Conservation (phyloP, 2,113 vertebrate species). For the Lagopus leucura region DNA sequence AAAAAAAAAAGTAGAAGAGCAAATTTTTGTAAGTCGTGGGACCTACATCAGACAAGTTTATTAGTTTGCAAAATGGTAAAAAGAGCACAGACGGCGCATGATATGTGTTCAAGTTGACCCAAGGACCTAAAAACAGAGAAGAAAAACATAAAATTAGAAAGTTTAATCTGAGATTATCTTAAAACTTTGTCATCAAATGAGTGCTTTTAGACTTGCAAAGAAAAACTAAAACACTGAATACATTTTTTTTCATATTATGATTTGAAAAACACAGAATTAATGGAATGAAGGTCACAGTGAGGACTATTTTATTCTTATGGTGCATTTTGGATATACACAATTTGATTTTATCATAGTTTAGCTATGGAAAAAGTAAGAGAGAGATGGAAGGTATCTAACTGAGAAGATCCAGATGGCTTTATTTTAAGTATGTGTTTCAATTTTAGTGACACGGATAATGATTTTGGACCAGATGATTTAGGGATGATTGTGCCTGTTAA, state of each 20-base stretch:
- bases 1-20: not conserved
- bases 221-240: not conserved
- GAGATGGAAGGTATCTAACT: not conserved
- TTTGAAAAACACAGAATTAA: not conserved
- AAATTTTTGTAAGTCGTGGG: not conserved
- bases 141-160: slow-evolving; percentile 41
- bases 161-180: not conserved
- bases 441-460: not conserved
- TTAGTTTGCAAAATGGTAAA: slow-evolving; percentile 18
- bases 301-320: not conserved
- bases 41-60: slow-evolving; percentile 27
- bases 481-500: not conserved
- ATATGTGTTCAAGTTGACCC: not conserved
- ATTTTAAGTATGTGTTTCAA: not conserved
- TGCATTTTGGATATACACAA: not conserved
- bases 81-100: not conserved
- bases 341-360: not conserved
- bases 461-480: not conserved
- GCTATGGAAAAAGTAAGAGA: not conserved
- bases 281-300: not conserved
- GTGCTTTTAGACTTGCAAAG: not conserved
- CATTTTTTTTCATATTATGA: too few species aligned
- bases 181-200: not conserved
- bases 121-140: slow-evolving; percentile 47
- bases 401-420: not conserved